phyloP scores from a whole-genome alignment of 2,113 vertebrate species.

The Albula glossodonta region DNA sequence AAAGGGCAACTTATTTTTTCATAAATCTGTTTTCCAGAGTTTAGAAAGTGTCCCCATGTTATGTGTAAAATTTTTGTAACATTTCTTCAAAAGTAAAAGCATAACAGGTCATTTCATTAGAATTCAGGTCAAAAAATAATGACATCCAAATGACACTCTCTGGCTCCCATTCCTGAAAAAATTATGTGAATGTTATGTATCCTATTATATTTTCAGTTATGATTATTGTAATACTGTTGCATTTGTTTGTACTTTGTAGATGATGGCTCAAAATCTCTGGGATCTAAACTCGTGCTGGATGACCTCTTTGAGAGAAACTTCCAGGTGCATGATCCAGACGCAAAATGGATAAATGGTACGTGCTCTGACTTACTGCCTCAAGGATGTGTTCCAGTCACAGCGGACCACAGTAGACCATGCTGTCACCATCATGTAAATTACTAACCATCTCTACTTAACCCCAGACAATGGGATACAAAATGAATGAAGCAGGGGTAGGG shows the following conservation, averaged over 20 bases:
- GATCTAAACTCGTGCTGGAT: slow-evolving; percentile 82
- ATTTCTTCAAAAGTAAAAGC: not conserved
- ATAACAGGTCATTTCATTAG: too few species aligned
- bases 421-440: not conserved
- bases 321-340: slow-evolving; percentile 80
- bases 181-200: not conserved
- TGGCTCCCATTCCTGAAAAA: too few species aligned
- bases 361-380: slow-evolving; percentile 21
- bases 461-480: too few species aligned
- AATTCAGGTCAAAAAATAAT: too few species aligned
- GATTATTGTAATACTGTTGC: not conserved
- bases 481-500: too few species aligned
- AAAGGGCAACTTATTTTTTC: not conserved
- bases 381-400: not conserved
- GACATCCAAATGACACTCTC: too few species aligned
- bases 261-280: slow-evolving; percentile 72
- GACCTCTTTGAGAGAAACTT: slow-evolving; percentile 86
- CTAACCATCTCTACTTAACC: slow-evolving; percentile 5
- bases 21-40: not conserved
- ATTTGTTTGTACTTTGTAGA: slow-evolving; percentile 64
- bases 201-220: not conserved
- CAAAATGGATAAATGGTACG: slow-evolving; percentile 89
- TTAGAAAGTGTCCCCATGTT: not conserved
- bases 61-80: not conserved
- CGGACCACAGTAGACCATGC: not conserved